Evolutionary conservation across 1,140 invertebrate genomes (phyloP).

Genomic region (Akabosia matsudoensis): DNA sequence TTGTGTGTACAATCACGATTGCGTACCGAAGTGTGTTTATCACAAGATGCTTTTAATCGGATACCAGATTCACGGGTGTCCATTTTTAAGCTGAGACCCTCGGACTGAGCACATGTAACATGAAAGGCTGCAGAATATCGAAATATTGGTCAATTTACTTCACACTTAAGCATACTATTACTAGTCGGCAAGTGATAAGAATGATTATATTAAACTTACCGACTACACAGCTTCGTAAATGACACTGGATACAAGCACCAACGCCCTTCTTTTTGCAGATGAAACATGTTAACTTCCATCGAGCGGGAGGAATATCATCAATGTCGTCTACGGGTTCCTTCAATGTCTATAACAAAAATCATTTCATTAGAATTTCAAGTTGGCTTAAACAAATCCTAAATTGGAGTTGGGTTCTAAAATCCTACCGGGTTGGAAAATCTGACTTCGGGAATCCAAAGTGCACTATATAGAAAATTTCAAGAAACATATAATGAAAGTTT

Average conservation of each 20-base stretch:
- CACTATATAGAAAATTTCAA: slow-evolving; percentile 71
- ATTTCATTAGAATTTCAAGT: background rate
- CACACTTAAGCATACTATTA: background rate
- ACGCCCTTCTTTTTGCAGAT: slow-evolving; percentile 91
- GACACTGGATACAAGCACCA: slow-evolving; percentile 79
- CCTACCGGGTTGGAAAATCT: slow-evolving; percentile 87
- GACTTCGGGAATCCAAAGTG: slow-evolving; percentile 98
- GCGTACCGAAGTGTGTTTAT: slow-evolving; percentile 81
- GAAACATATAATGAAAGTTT: background rate
- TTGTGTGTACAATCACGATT: too few relatives aligned
- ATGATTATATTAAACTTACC: slow-evolving; percentile 2
- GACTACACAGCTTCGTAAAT: background rate
- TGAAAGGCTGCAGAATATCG: slow-evolving; percentile 98
- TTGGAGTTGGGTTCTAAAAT: too few relatives aligned
- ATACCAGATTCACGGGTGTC: slow-evolving; percentile 72
- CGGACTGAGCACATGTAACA: slow-evolving; percentile 96
- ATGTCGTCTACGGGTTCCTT: slow-evolving; percentile 96
- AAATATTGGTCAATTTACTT: too few relatives aligned
- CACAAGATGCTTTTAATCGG: slow-evolving; percentile 93
- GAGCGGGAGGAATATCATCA: slow-evolving; percentile 87
- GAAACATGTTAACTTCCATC: slow-evolving; percentile 93
- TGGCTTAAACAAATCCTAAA: too few relatives aligned
- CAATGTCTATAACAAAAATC: slow-evolving; percentile 56
- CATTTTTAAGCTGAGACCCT: slow-evolving; percentile 93
- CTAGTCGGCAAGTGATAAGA: background rate